These are phyloP conservation scores for Aphelocoma californica DNA, from an alignment of 2,797 vertebrate species.

Conservation along the genomic window DNA sequence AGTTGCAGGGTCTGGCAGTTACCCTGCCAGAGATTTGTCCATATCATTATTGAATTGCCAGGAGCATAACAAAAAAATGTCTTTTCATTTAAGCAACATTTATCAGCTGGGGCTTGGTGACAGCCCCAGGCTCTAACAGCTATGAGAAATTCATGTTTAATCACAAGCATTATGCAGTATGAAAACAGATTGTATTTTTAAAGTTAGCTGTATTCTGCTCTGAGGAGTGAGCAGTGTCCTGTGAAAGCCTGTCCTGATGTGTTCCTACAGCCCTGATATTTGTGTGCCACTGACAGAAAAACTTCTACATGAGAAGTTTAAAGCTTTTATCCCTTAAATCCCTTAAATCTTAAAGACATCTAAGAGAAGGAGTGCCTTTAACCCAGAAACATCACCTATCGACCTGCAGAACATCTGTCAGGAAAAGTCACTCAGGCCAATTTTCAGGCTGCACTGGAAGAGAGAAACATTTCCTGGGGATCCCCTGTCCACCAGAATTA, in stretches of 20 bases:
- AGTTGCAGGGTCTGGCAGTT: neutral
- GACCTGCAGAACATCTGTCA: neutral
- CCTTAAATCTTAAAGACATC: neutral
- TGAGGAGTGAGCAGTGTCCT: neutral
- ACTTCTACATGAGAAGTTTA: neutral
- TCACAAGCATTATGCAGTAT: neutral
- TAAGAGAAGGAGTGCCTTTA: neutral
- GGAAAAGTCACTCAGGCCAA: neutral
- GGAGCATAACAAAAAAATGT: neutral
- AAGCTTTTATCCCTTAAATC: neutral
- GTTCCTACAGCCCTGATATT: neutral
- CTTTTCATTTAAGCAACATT: constrained; percentile 26
- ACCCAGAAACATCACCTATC: neutral
- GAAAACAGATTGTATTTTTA: constrained; percentile 24
- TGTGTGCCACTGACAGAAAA: neutral
- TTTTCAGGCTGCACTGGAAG: neutral
- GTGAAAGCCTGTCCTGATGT: neutral
- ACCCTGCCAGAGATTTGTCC: constrained; percentile 10
- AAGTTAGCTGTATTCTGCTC: neutral
- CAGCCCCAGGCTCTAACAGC: neutral
- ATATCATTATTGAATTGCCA: constrained; percentile 35
- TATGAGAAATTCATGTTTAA: constrained; percentile 13
- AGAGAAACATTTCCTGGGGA: neutral
- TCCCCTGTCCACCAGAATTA: neutral
- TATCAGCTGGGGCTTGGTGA: neutral